Evolutionary conservation across 2,888 invertebrate genomes (phyloP).

Genomic region (Xylota sylvarum): DNA sequence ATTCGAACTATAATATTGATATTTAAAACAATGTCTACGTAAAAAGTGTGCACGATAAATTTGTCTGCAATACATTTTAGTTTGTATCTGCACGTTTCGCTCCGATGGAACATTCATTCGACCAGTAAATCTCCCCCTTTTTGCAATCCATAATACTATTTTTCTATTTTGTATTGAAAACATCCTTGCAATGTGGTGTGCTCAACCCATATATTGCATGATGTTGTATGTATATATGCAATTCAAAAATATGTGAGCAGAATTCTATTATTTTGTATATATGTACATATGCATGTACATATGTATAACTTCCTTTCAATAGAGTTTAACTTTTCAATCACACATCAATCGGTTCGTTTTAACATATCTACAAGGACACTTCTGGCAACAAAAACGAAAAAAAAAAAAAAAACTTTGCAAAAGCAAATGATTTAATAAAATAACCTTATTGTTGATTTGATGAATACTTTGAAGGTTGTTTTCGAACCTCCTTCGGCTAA

Average conservation of each 20-base stretch:
- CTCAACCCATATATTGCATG: neutral
- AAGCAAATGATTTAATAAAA: constrained; percentile 29
- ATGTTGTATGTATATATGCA: too few species aligned
- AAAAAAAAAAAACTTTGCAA: too few species aligned
- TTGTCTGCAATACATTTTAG: neutral
- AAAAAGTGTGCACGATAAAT: too few species aligned
- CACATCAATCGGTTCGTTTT: constrained; percentile 3
- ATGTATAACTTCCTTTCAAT: neutral
- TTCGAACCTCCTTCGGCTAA: constrained; percentile 15
- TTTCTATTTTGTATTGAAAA: constrained; percentile 29
- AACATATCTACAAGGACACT: constrained; percentile 36
- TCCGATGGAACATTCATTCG: constrained; percentile 44
- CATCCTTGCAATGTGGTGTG: constrained; percentile 24
- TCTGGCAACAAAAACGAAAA: constrained; percentile 16
- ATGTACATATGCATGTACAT: too few species aligned
- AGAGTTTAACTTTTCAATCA: constrained; percentile 23
- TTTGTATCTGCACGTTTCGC: constrained; percentile 15
- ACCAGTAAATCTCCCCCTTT: constrained; percentile 45
- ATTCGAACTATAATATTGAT: too few species aligned
- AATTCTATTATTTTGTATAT: neutral
- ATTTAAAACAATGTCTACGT: too few species aligned
- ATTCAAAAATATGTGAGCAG: neutral
- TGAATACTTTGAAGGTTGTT: constrained; percentile 55
- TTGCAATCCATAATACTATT: constrained; percentile 15
- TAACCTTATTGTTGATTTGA: constrained; percentile 38